Conservation (phyloP, 2,797 vertebrate genomes). For the Leuciscus waleckii region DNA sequence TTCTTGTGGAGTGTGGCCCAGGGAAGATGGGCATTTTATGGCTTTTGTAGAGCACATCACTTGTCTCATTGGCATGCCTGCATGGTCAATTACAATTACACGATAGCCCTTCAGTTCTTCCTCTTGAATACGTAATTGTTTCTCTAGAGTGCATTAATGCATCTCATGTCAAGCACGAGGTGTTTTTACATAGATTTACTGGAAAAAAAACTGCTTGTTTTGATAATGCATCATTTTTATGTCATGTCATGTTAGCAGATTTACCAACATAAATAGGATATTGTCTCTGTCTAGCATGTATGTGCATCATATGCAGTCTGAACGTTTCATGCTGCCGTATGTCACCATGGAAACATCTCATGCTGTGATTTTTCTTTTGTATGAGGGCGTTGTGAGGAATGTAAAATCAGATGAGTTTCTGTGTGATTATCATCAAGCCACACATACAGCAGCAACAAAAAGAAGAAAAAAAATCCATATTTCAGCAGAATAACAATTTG, state of each 20-base stretch:
- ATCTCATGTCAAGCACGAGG: not conserved
- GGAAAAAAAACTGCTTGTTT: not conserved
- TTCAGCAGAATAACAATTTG: constrained; percentile 37
- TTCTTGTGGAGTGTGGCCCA: constrained; percentile 34
- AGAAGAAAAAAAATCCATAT: constrained; percentile 28
- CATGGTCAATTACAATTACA: not conserved
- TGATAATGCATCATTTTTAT: not conserved
- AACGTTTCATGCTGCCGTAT: constrained; percentile 25
- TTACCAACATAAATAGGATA: not conserved
- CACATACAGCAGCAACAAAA: constrained; percentile 36
- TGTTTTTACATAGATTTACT: not conserved
- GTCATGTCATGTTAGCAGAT: constrained; percentile 33
- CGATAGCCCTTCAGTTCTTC: not conserved
- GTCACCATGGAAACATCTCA: constrained; percentile 60
- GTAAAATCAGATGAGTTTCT: constrained; percentile 51
- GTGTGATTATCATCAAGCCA: constrained; percentile 42
- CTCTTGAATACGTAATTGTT: not conserved
- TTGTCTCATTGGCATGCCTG: constrained; percentile 5
- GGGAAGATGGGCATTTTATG: constrained; percentile 28
- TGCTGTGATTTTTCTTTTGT: constrained; percentile 46
- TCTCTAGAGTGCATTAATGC: not conserved
- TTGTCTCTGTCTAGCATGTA: constrained; percentile 19
- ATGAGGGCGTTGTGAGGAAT: constrained; percentile 52
- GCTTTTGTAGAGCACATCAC: not conserved
- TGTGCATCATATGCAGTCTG: constrained; percentile 21